Conservation (phyloP, 37 sponge, comb jelly and placozoan species). For the Oscarella lobularis region DNA sequence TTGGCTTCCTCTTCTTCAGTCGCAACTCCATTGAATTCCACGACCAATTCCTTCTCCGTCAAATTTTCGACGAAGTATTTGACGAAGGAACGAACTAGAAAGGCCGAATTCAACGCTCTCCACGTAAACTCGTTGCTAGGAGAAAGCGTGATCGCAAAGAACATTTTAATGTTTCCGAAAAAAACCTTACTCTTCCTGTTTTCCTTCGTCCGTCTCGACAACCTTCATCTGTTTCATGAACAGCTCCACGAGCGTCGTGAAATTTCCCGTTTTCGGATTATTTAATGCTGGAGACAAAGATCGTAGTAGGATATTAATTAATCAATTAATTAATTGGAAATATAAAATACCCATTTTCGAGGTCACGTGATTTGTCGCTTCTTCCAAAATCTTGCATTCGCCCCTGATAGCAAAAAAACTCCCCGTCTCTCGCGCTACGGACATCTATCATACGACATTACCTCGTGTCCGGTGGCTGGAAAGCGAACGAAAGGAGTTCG, state of each 20-base stretch:
- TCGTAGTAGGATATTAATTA: too few relatives aligned
- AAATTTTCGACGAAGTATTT: slow-evolving; percentile 37
- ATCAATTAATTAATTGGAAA: too few relatives aligned
- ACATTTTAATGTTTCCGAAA: neutral
- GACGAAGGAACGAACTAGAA: slow-evolving; percentile 19
- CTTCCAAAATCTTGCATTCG: neutral
- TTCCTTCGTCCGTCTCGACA: neutral
- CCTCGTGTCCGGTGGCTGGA: neutral
- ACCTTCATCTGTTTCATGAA: neutral
- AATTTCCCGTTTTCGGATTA: neutral
- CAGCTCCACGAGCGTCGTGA: neutral
- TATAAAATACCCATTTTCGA: neutral
- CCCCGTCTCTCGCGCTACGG: neutral
- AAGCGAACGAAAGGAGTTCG: neutral
- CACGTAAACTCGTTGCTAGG: slow-evolving; percentile 46
- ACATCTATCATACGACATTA: neutral
- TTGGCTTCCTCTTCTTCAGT: too few relatives aligned
- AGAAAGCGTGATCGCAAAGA: neutral
- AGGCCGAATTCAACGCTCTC: slow-evolving; percentile 39
- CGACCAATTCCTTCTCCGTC: neutral
- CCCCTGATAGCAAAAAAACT: neutral
- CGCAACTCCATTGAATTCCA: too few relatives aligned
- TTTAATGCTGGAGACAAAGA: neutral
- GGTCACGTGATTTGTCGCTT: neutral
- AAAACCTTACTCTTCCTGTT: neutral